Evolutionary conservation across 2,888 invertebrate genomes (phyloP), one percentile per base, ranked within the genome.

Genomic region (Flexamia atlantica): DNA sequence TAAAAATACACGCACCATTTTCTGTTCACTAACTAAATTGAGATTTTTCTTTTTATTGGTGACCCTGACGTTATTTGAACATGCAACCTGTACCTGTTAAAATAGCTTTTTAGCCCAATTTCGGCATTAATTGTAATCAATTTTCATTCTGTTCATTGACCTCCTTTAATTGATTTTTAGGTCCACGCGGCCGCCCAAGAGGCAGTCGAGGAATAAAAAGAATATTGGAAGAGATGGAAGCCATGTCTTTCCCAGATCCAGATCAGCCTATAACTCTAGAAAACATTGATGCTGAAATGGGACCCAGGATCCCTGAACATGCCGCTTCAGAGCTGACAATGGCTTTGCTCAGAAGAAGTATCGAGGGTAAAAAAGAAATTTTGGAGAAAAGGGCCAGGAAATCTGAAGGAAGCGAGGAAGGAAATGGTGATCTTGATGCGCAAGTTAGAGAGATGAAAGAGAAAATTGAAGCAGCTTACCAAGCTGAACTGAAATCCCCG

Each of bases 221-320:
- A 53, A 74, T 74, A 17, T n/a, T 74, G 23, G 74, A 72, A 14
- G 83, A 83, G 20, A 46, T 74, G 57, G 82, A 84, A 83, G 83
- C 86, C 53, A 74, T 85, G 60, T 86, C 87, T 17, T 85, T 74
- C 30, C 82, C 84, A 12, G 86, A 86, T 36, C 76, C 83, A 64
- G 86, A 85, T 28, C 86, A 86, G 57, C 81, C 85, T 42, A 85
- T 84, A 9, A 86, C 84, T 28, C 85, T 86, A 40, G 86, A 87
- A 25, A 86, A 84, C 50, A 83, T 84, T 64, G 86, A 86, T 60
- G 82, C 85, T 70, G 85, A 86, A 50, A 80, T 85, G 79, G 84
- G 86, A 80, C 74, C 84, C 28, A 84, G 84, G 81, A 79, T 84
- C 30, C 83, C 85, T 30, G 86, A 87, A 32, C 83, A 85, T 42